Base-by-base conservation (phyloP, 2,888 invertebrate species). In the Cistogaster globosa region DNA sequence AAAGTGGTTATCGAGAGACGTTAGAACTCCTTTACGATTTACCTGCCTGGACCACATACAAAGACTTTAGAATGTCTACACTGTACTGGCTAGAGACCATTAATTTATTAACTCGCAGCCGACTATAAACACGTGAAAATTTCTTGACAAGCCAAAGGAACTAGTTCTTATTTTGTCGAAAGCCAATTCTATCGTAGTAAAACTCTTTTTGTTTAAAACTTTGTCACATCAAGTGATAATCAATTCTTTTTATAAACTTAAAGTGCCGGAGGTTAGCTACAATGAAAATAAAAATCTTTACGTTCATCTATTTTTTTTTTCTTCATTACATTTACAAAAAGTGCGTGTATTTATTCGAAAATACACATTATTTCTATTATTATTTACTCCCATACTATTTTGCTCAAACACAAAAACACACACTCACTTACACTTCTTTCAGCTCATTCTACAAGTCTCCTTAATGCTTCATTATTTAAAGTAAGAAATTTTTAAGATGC, bases 311-410 rank as follows among this genome's bases (percentile, higher is more conserved):
- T n/a, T 57, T 74, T 69, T 71, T 77, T 48, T n/a, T 57, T 74
- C 63, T 71, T 77, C 71, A 77, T 72, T 72, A 63, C 65, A 80
- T 80, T 80, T 32, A 57, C 45, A 65, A 76, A 82, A 83, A 83
- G 76, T 83, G 82, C 82, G 82, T 83, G 58, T 60, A 71, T 80
- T 80, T 82, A 76, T 76, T 20, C 26, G 11, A 82, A 76, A 76
- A 81, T 69, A 18, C 51, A 58, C 32, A 82, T 76, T 71, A 76
- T 71, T 83, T 77, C 82, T 58, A 75, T 83, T 77, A 77, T 83
- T 83, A 72, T 48, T 71, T 65, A 55, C 58, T 60, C 65, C 76
- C 82, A 83, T 65, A 20, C 82, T 16, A 42, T 36, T 32, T 16
- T 42, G 14, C 7, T 9, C 3, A n/a, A n/a, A n/a, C n/a, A 42